Percentiles rank a stretch among this genome's conserved stretches.
These are phyloP conservation scores for Melikaiella ostensackeni DNA, from an alignment of 2,888 invertebrate genomes.

Conservation along the genomic window DNA sequence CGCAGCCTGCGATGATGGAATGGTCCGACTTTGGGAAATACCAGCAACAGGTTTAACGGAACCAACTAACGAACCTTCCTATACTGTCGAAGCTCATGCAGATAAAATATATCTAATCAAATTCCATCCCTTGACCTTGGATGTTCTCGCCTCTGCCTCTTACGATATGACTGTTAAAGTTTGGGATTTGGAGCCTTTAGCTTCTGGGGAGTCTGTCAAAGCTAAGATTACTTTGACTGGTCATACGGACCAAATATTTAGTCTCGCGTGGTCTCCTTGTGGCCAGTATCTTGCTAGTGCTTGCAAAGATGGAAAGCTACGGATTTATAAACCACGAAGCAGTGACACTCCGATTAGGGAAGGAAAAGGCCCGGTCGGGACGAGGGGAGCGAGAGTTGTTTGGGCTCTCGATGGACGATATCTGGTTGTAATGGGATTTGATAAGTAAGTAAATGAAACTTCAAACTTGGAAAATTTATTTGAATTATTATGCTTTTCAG, in stretches of 20 bases:
- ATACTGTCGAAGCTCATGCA: conserved; percentile 86
- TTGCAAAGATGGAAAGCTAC: conserved; percentile 90
- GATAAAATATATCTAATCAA: conserved; percentile 95
- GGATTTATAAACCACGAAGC: conserved; percentile 89
- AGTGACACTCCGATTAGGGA: conserved; percentile 83
- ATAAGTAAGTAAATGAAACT: conserved; percentile 82
- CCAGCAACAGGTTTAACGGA: conserved; percentile 84
- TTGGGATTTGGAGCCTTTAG: conserved; percentile 85
- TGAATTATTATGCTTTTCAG: not conserved
- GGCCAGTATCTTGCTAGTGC: conserved; percentile 92
- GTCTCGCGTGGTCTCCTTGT: conserved; percentile 95
- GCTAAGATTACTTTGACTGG: conserved; percentile 85
- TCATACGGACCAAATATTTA: conserved; percentile 93
- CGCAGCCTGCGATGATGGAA: conserved; percentile 92
- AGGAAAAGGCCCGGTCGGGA: conserved; percentile 92
- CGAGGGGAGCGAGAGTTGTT: conserved; percentile 91
- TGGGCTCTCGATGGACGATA: conserved; percentile 94
- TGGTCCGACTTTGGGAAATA: conserved; percentile 88
- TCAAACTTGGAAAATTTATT: not conserved
- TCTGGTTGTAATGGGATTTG: conserved; percentile 94
- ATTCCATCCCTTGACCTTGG: conserved; percentile 92
- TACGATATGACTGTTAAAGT: conserved; percentile 93
- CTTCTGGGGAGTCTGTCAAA: conserved; percentile 77
- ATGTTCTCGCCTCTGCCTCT: conserved; percentile 92
- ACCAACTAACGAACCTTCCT: conserved; percentile 87